Percentiles rank a stretch among this genome's conserved stretches.
Conservation (phyloP, 1,140 invertebrate genomes). For the Tetragnatha versicolor region DNA sequence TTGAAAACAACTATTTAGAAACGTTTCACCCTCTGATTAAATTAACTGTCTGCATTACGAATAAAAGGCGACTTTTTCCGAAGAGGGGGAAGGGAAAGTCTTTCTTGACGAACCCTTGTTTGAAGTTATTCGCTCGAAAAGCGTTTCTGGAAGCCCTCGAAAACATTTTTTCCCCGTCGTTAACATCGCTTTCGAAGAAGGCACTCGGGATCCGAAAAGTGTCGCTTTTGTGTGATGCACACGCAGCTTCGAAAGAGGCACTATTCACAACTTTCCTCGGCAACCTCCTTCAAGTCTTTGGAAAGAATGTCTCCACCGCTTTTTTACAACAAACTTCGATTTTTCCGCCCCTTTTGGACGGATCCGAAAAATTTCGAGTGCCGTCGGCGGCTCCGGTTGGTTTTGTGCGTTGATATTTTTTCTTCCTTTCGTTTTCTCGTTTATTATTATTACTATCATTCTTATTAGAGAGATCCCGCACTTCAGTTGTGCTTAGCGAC, state of each 20-base stretch:
- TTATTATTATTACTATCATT: too few species aligned
- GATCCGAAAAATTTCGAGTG: neutral
- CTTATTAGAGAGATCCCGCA: too few species aligned
- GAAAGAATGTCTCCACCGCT: neutral
- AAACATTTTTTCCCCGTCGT: neutral
- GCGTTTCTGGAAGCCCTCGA: neutral
- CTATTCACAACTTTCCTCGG: slow-evolving; percentile 4
- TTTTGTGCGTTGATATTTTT: too few species aligned
- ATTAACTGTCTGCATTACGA: slow-evolving; percentile 3
- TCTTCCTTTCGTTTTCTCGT: too few species aligned
- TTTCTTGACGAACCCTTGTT: neutral
- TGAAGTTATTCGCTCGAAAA: neutral
- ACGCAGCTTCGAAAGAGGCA: neutral
- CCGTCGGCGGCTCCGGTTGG: neutral
- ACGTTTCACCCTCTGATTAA: neutral
- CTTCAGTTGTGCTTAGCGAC: too few species aligned
- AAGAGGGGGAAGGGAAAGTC: too few species aligned
- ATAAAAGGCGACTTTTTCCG: neutral
- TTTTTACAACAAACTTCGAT: neutral
- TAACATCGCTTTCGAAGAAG: neutral
- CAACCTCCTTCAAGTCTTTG: slow-evolving; percentile 1
- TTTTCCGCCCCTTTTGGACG: neutral
- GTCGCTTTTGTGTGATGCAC: neutral
- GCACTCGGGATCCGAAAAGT: neutral
- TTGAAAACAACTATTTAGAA: neutral